Evolutionary conservation across 2,113 vertebrate genomes (phyloP).

Genomic region (Gavia stellata): DNA sequence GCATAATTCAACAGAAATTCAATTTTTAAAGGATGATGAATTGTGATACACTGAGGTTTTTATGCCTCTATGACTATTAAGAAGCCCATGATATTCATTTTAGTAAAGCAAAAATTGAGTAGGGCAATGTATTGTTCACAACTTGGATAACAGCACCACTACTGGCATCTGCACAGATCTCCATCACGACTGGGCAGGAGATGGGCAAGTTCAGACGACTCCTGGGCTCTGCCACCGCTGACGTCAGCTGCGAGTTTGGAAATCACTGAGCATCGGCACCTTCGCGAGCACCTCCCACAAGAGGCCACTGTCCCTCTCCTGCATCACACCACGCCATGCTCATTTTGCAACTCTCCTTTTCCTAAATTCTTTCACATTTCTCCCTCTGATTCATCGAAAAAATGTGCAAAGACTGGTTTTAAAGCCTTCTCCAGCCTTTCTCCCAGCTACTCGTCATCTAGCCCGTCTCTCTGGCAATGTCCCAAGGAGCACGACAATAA

Average conservation of each 20-base stretch:
- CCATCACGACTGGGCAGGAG: fast-evolving
- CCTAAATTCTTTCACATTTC: not conserved
- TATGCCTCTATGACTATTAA: slow-evolving; percentile 55
- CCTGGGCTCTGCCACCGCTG: not conserved
- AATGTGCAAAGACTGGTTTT: not conserved
- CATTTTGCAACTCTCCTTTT: not conserved
- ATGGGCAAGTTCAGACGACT: not conserved
- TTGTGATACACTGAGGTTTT: slow-evolving; percentile 55
- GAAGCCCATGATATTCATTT: slow-evolving; percentile 48
- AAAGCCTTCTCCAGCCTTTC: not conserved
- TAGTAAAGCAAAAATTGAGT: slow-evolving; percentile 33
- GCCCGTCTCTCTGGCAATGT: not conserved
- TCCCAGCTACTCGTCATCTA: not conserved
- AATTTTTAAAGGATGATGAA: slow-evolving; percentile 61
- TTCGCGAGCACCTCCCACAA: not conserved
- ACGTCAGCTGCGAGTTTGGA: not conserved
- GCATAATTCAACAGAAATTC: slow-evolving; percentile 57
- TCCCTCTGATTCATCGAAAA: not conserved
- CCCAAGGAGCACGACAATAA: not conserved
- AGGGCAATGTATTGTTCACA: not conserved
- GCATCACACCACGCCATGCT: not conserved
- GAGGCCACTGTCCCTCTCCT: not conserved
- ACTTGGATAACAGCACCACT: not conserved
- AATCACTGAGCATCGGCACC: not conserved
- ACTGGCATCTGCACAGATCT: not conserved